Conservation (phyloP, 2,888 invertebrate genomes). For the Tridacna crocea region DNA sequence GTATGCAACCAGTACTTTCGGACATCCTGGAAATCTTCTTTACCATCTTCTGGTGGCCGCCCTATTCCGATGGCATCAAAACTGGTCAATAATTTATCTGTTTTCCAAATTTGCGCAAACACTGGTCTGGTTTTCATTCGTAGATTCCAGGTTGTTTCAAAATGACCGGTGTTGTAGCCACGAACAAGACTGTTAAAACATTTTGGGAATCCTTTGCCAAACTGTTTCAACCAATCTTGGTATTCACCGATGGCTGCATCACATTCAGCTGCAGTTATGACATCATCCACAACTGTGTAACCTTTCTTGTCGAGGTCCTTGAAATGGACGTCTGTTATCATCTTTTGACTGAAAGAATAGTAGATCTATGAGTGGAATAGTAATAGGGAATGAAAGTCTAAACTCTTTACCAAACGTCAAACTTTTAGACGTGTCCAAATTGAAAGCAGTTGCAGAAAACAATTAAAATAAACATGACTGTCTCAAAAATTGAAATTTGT, state of each 20-base stretch:
- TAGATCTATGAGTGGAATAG: no score
- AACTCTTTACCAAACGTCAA: no score
- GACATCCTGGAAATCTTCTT: conserved; percentile 39
- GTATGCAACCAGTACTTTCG: conserved; percentile 73
- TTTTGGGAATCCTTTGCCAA: conserved; percentile 37
- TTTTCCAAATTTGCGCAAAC: conserved; percentile 72
- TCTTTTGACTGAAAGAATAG: no score
- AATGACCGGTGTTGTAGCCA: conserved; percentile 67
- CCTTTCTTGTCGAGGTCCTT: conserved; percentile 61
- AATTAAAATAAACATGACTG: no score
- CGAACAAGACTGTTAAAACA: conserved; percentile 64
- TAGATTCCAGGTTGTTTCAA: conserved; percentile 66
- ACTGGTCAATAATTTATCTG: conserved; percentile 73
- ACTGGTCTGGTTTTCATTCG: conserved; percentile 68
- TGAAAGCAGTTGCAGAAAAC: no score
- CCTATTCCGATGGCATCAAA: conserved; percentile 74
- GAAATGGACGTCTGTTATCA: conserved; percentile 54
- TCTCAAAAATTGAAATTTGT: no score
- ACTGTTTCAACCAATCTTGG: conserved; percentile 53
- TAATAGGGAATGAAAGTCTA: no score
- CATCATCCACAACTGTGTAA: conserved; percentile 58
- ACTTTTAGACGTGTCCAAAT: no score
- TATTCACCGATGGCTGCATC: conserved; percentile 58
- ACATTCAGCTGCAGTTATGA: conserved; percentile 55
- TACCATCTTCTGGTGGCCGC: conserved; percentile 70